Percentiles rank a stretch among this genome's conserved stretches.
Conservation (phyloP, 2,888 invertebrate species). For the Acanthosepion esculentum region DNA sequence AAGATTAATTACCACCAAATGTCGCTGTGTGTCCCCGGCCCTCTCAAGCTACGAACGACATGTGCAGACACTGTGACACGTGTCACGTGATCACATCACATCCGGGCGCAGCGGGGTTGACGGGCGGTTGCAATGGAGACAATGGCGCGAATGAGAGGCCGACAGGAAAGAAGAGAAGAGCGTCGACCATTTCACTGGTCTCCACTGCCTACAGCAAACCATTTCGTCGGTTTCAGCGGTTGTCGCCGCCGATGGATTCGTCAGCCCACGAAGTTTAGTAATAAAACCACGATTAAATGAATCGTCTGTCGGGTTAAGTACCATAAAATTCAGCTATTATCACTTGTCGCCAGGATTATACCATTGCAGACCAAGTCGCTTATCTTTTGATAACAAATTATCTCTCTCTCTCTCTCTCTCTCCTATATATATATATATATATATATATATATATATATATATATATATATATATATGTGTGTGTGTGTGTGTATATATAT, state of each 20-base stretch:
- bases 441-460: not conserved
- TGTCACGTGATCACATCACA: constrained; percentile 33
- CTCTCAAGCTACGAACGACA: not conserved
- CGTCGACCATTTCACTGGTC: too few species aligned
- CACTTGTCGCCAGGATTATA: not conserved
- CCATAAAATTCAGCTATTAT: not conserved
- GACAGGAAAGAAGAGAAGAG: not conserved
- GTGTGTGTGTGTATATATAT: too few species aligned
- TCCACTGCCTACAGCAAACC: too few species aligned
- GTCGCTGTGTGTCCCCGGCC: not conserved
- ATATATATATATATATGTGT: too few species aligned
- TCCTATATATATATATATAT: not conserved
- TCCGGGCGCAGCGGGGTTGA: not conserved
- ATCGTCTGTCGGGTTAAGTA: not conserved
- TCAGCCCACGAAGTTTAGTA: not conserved
- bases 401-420: too few species aligned
- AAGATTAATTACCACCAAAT: constrained; percentile 10
- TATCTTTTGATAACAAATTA: not conserved
- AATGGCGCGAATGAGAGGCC: not conserved
- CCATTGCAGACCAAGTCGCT: not conserved
- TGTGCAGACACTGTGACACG: not conserved
- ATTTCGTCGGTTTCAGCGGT: not conserved
- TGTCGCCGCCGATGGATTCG: not conserved
- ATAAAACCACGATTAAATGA: not conserved
- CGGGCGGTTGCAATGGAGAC: not conserved